Percentiles rank a stretch among this genome's conserved stretches.
Evolutionary conservation across 2,888 invertebrate species (phyloP).

Genomic region (Elysia crispata): DNA sequence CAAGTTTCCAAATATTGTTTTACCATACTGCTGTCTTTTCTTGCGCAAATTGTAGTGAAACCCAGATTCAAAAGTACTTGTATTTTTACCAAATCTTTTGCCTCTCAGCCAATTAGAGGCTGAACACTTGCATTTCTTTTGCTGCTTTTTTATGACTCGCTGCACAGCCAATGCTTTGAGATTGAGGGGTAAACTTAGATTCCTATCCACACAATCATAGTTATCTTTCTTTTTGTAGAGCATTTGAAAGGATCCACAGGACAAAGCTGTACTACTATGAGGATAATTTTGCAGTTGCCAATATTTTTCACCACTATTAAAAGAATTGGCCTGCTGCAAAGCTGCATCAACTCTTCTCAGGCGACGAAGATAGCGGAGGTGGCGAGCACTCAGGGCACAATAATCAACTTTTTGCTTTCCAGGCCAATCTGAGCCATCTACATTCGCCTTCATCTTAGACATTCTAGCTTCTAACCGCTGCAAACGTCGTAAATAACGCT

Average conservation of each 20-base stretch:
- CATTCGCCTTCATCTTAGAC: neutral
- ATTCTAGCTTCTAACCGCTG: neutral
- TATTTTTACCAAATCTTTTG: too few species aligned
- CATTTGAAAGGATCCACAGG: conserved; percentile 46
- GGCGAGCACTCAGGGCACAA: neutral
- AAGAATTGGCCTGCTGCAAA: neutral
- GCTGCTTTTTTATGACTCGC: too few species aligned
- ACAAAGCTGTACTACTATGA: conserved; percentile 3
- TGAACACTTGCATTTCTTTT: too few species aligned
- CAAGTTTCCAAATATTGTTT: too few species aligned
- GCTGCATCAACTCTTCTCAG: conserved; percentile 12
- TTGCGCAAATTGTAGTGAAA: too few species aligned
- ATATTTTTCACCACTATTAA: too few species aligned
- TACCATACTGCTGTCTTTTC: too few species aligned
- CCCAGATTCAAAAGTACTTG: too few species aligned
- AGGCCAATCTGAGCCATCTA: neutral
- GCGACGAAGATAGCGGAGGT: conserved; percentile 17
- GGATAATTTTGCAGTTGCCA: neutral
- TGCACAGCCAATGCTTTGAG: conserved; percentile 6
- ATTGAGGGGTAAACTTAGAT: conserved; percentile 30
- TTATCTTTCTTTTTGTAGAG: conserved; percentile 23
- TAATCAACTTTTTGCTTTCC: neutral
- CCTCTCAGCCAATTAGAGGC: too few species aligned
- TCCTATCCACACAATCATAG: neutral
- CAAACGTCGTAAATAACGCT: too few species aligned